Percentiles rank a stretch among this genome's conserved stretches.
These are phyloP conservation scores for Thyatira batis DNA, from an alignment of 2,888 invertebrate species.

Conservation along the genomic window DNA sequence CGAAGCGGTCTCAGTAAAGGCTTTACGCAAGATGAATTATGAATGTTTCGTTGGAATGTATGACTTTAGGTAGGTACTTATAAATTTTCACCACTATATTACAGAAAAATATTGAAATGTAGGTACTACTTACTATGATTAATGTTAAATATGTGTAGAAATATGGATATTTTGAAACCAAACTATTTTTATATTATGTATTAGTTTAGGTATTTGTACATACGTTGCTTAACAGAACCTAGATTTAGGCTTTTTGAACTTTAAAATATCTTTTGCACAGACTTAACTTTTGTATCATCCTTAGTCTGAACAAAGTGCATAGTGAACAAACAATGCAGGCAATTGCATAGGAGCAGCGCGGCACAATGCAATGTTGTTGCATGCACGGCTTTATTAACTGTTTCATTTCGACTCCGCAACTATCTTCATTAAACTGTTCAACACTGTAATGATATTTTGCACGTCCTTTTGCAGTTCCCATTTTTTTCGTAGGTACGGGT, in stretches of 20 bases:
- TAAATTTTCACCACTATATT: conserved; percentile 2
- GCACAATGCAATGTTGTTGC: conserved; percentile 27
- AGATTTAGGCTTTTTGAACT: too few species aligned
- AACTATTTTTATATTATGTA: too few species aligned
- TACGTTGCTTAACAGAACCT: too few species aligned
- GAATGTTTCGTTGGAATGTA: background rate
- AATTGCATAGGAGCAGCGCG: conserved; percentile 19
- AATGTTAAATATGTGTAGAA: too few species aligned
- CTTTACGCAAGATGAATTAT: background rate
- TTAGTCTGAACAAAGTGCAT: conserved; percentile 16
- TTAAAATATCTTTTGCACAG: background rate
- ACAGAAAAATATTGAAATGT: too few species aligned
- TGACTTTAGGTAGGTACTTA: background rate
- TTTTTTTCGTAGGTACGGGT: background rate
- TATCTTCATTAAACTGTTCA: conserved; percentile 23
- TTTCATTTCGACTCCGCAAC: conserved; percentile 26
- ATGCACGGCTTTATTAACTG: conserved; percentile 34
- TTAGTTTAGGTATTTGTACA: too few species aligned
- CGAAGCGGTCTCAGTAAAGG: background rate
- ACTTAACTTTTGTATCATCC: conserved; percentile 10
- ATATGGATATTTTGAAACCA: too few species aligned
- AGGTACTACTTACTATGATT: too few species aligned
- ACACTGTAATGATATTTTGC: conserved; percentile 11
- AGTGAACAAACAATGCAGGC: conserved; percentile 26
- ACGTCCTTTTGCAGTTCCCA: conserved; percentile 3